Conservation (phyloP, 2,797 vertebrate species). For the Anguilla anguilla region DNA sequence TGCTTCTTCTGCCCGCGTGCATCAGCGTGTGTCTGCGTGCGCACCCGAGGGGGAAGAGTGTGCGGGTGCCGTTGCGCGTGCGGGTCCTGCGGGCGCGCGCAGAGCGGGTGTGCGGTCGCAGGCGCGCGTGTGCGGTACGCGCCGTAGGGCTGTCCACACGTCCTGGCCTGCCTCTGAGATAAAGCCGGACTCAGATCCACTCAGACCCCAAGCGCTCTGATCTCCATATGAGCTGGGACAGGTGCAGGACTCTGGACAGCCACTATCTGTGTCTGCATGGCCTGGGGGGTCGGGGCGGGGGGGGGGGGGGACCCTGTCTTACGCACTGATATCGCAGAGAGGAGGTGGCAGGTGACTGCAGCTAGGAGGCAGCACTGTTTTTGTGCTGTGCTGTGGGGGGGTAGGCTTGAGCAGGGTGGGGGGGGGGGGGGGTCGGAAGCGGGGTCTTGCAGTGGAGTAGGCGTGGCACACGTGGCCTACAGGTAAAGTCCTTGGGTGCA, state of each 20-base stretch:
- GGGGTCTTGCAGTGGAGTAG: background rate
- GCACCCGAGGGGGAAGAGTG: background rate
- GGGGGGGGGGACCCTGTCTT: slow-evolving; percentile 26
- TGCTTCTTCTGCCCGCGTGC: slow-evolving; percentile 13
- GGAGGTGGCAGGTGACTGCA: slow-evolving; percentile 35
- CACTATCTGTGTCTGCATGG: slow-evolving; percentile 63
- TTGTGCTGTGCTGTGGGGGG: slow-evolving; percentile 40
- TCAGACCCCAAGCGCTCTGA: slow-evolving; percentile 5
- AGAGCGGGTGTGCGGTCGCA: background rate
- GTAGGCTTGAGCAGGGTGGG: slow-evolving; percentile 23
- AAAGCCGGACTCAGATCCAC: slow-evolving; percentile 1
- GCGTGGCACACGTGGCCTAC: slow-evolving; percentile 13
- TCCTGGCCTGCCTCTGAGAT: slow-evolving; percentile 33
- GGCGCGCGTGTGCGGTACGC: slow-evolving; percentile 26
- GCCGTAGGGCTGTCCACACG: slow-evolving; percentile 58
- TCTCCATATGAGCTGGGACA: slow-evolving; percentile 2
- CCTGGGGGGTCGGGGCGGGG: slow-evolving; percentile 25
- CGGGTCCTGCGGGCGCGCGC: background rate
- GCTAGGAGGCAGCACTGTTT: slow-evolving; percentile 54
- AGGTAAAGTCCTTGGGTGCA: slow-evolving; percentile 59
- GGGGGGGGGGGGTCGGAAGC: slow-evolving; percentile 30
- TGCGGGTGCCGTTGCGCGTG: background rate
- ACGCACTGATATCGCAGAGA: slow-evolving; percentile 43
- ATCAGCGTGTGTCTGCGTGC: background rate
- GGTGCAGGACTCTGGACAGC: slow-evolving; percentile 51